Conservation (phyloP, 2,888 invertebrate species). For the Mystacides longicornis region DNA sequence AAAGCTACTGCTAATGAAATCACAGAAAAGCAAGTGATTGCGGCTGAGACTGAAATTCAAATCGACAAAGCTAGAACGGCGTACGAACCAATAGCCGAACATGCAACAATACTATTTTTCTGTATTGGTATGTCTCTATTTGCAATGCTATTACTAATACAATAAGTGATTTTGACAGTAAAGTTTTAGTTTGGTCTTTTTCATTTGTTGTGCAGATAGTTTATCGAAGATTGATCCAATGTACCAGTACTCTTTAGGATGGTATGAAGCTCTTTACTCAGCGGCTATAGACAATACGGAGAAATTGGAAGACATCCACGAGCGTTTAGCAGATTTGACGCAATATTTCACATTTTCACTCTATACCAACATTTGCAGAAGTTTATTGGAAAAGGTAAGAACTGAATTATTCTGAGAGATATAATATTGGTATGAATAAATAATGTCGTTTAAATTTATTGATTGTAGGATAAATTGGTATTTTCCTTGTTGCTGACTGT, state of each 20-base stretch:
- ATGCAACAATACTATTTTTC: constrained; percentile 87
- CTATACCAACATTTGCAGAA: constrained; percentile 86
- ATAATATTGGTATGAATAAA: background rate
- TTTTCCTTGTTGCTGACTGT: constrained; percentile 72
- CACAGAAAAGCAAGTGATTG: constrained; percentile 80
- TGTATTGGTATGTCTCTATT: constrained; percentile 71
- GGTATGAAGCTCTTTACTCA: constrained; percentile 88
- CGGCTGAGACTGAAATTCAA: constrained; percentile 82
- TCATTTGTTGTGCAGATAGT: constrained; percentile 51
- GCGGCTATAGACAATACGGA: constrained; percentile 81
- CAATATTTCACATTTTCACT: constrained; percentile 82
- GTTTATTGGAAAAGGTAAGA: constrained; percentile 80
- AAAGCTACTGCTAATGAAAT: constrained; percentile 88
- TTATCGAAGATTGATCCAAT: constrained; percentile 91
- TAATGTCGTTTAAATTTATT: background rate
- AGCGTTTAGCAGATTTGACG: constrained; percentile 66
- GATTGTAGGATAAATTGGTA: constrained; percentile 75
- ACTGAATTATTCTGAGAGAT: background rate
- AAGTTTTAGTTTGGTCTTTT: background rate
- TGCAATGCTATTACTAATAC: too few species aligned
- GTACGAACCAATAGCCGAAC: constrained; percentile 84
- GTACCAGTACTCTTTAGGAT: constrained; percentile 92
- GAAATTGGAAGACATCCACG: constrained; percentile 70
- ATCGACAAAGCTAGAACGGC: constrained; percentile 79
- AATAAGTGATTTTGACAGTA: background rate